These are phyloP conservation scores for Sesamia inferens DNA, from an alignment of 2,888 invertebrate species.

Conservation along the genomic window DNA sequence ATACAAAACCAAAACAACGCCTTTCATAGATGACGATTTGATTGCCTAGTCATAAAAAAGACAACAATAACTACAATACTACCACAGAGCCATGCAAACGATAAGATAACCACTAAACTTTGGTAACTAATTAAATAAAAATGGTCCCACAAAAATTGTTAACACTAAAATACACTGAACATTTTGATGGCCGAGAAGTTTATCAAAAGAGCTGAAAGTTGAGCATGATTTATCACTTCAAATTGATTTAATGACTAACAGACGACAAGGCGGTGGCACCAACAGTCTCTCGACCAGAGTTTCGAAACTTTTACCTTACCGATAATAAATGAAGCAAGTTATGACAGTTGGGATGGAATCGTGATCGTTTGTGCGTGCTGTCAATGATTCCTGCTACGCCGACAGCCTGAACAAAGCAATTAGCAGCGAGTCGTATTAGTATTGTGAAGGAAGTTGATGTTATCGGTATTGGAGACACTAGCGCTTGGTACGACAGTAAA, in stretches of 20 bases:
- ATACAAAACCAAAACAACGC: not conserved
- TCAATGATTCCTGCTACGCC: conserved; percentile 48
- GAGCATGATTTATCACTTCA: conserved; percentile 67
- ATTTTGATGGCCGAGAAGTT: conserved; percentile 51
- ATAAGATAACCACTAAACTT: conserved; percentile 1
- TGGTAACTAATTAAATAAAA: not conserved
- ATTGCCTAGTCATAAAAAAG: not conserved
- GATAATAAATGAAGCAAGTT: conserved; percentile 76
- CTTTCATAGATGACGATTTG: not conserved
- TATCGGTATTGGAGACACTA: conserved; percentile 22
- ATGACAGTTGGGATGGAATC: conserved; percentile 71
- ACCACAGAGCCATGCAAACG: not conserved
- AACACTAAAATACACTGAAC: conserved; percentile 35
- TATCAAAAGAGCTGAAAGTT: conserved; percentile 50
- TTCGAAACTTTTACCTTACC: conserved; percentile 72
- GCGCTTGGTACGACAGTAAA: conserved; percentile 8
- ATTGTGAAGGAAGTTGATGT: conserved; percentile 47
- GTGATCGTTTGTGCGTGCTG: conserved; percentile 68
- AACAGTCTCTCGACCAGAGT: conserved; percentile 63
- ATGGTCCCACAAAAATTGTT: not conserved
- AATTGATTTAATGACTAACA: conserved; percentile 73
- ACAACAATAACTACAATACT: not conserved
- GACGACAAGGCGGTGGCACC: conserved; percentile 65
- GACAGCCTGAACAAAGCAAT: conserved; percentile 58
- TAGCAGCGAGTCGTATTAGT: conserved; percentile 56